Conservation (phyloP, 2,888 invertebrate species). For the Venustoraphidia nigricollis region DNA sequence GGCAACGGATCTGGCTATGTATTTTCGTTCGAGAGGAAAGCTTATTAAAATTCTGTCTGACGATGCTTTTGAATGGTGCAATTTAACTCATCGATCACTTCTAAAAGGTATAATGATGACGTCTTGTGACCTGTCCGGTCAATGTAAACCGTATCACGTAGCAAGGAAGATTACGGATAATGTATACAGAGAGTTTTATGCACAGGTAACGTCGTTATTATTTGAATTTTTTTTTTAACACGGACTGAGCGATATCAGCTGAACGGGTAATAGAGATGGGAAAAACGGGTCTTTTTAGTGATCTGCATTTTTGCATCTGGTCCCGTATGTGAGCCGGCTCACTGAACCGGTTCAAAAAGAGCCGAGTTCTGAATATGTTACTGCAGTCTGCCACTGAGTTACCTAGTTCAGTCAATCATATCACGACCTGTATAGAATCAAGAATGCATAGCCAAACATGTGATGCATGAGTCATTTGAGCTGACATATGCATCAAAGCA, state of each 20-base stretch:
- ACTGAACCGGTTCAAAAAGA: no score
- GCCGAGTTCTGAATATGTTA: no score
- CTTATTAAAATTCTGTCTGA: constrained; percentile 34
- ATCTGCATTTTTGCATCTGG: no score
- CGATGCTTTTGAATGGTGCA: constrained; percentile 32
- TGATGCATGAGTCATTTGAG: no score
- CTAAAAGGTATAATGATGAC: constrained; percentile 43
- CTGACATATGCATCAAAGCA: no score
- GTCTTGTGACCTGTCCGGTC: constrained; percentile 41
- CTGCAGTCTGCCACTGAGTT: no score
- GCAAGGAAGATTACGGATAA: constrained; percentile 34
- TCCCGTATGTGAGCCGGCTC: no score
- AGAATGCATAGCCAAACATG: no score
- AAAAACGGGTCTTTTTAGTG: no score
- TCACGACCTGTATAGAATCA: no score
- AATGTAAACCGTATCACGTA: constrained; percentile 40
- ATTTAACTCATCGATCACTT: constrained; percentile 31
- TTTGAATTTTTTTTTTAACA: not conserved
- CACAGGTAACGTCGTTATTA: constrained; percentile 24
- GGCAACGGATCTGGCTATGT: constrained; percentile 40
- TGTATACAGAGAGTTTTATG: constrained; percentile 38
- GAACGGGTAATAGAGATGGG: no score
- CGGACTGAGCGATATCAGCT: not conserved
- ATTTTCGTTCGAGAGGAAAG: constrained; percentile 37
- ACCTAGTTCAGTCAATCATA: no score